Base-by-base conservation (phyloP, 37 sponge, comb jelly and placozoan genomes). In the Oopsacas minuta region DNA sequence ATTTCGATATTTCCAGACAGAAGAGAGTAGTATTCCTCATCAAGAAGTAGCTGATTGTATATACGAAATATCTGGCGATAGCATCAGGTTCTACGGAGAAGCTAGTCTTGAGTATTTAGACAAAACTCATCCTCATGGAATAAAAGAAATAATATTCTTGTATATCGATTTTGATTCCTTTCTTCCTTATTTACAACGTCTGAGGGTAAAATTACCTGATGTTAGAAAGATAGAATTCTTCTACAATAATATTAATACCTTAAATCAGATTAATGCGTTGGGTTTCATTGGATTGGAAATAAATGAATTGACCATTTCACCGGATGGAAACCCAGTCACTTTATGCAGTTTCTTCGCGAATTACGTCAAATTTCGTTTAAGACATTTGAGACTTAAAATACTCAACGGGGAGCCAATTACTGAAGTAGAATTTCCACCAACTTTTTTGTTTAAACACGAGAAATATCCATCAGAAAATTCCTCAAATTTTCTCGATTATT, bases 81-180 rank as follows among this genome's bases (percentile, higher is more conserved):
- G 23, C 22, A 39, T 84, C 81, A 46, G 28, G 22, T 84, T 84
- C 51, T 84, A 69, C 81, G 85, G 85, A 8, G 32, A 36, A 15
- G 85, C 39, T 20, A 46, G 52, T 20, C 82, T 84, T 8, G 52
- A 39, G 23, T 39, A 84, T 46, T 84, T 84, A 28, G 85, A 84
- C 1, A 84, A 84, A n/a, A 75, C n/a, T 15, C 51, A 51, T 17
- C 36, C 23, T 85, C 82, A 42, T 30, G 86, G 38, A 7, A 83
- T 85, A 5, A 85, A 12, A 23, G 81, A 84, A 8, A 86, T 86
- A 84, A 84, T 84, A 84, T 86, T 86, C 0, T 37, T 25, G 8
- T 86, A 23, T 37, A 84, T 83, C 0, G 52, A 86, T 86, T 86
- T 86, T 85, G 84, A 86, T 23, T 17, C 15, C 81, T 17, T 84